phyloP scores from a whole-genome alignment of 2,113 vertebrate genomes.

The Siniperca knerii region DNA sequence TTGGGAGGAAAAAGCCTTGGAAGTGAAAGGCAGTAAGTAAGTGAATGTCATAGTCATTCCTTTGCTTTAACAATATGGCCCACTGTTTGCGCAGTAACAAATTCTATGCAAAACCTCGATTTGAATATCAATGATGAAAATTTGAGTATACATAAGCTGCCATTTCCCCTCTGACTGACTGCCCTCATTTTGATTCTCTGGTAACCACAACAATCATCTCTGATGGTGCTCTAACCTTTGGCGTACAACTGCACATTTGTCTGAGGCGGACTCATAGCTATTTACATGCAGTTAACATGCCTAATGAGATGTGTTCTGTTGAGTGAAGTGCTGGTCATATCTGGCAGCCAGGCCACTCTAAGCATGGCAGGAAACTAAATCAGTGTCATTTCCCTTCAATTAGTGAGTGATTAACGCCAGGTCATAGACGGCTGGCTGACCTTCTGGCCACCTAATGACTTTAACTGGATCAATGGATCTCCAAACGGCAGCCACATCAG shows the following conservation, averaged over 20 bases:
- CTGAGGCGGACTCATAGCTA: conserved; percentile 20
- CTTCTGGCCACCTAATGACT: conserved; percentile 72
- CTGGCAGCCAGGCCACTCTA: conserved; percentile 31
- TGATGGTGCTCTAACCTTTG: conserved; percentile 19
- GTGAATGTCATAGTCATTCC: conserved; percentile 11
- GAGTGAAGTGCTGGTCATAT: conserved; percentile 53
- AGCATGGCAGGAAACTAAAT: conserved; percentile 69
- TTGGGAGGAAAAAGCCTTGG: background rate
- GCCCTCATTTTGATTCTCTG: background rate
- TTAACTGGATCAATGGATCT: conserved; percentile 73
- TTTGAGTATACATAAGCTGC: conserved; percentile 32
- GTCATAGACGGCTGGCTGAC: conserved; percentile 68
- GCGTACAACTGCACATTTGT: conserved; percentile 2
- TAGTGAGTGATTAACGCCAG: conserved; percentile 79
- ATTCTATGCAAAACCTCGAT: conserved; percentile 42
- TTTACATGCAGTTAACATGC: conserved; percentile 51
- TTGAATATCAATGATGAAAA: conserved; percentile 54
- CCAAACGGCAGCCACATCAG: conserved; percentile 32
- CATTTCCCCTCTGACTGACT: conserved; percentile 9
- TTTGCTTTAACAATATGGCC: background rate
- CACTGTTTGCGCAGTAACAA: background rate
- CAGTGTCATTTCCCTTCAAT: conserved; percentile 78
- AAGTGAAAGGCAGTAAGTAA: conserved; percentile 1
- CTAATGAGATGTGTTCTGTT: conserved; percentile 51
- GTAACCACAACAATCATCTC: background rate